Evolutionary conservation across 1,140 invertebrate species (phyloP).

Genomic region (Drosophila kikkawai): DNA sequence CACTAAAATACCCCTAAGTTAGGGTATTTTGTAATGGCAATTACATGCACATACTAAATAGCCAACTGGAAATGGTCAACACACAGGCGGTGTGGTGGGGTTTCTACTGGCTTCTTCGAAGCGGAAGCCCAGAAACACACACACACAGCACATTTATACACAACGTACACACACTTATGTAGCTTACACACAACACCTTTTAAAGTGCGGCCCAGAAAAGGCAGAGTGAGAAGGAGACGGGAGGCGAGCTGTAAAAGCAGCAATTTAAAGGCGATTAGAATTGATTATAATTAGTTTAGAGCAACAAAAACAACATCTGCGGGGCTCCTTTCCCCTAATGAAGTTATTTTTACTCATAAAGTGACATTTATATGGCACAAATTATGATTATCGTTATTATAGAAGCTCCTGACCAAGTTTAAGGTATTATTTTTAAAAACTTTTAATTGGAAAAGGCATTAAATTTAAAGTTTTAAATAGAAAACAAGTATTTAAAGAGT

Average conservation of each 20-base stretch:
- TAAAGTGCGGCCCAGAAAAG: slow-evolving; percentile 72
- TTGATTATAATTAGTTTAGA: slow-evolving; percentile 82
- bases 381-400: slow-evolving; percentile 44
- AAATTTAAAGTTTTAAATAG: not conserved
- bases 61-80: slow-evolving; percentile 56
- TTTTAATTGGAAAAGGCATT: not conserved
- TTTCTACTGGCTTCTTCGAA: slow-evolving; percentile 45
- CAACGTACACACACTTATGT: slow-evolving; percentile 7
- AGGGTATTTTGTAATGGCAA: slow-evolving; percentile 36
- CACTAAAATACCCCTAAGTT: not conserved
- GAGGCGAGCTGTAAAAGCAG: slow-evolving; percentile 51
- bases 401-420: not conserved
- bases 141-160: not conserved
- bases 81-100: not conserved
- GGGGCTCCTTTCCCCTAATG: slow-evolving; percentile 42
- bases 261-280: slow-evolving; percentile 84
- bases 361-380: slow-evolving; percentile 66
- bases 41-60: slow-evolving; percentile 76
- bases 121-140: slow-evolving; percentile 57
- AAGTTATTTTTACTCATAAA: slow-evolving; percentile 77
- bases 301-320: slow-evolving; percentile 18
- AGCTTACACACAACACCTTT: slow-evolving; percentile 58
- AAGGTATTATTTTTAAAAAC: not conserved
- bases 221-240: slow-evolving; percentile 16
- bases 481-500: not conserved